These are phyloP conservation scores for Mobula hypostoma DNA, from an alignment of 2,113 vertebrate species.

Conservation along the genomic window DNA sequence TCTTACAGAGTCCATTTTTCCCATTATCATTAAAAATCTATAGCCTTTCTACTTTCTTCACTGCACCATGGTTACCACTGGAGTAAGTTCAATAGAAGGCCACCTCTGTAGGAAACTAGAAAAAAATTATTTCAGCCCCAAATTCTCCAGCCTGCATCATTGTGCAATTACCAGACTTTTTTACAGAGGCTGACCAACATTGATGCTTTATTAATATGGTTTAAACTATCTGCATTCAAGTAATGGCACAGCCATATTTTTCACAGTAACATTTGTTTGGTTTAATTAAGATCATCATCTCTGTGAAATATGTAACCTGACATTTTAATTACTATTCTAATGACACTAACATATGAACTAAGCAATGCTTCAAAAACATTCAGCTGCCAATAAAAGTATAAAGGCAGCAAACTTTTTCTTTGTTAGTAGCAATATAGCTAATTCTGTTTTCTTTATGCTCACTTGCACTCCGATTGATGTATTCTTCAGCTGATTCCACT, in stretches of 20 bases:
- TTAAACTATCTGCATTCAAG: slow-evolving; percentile 29
- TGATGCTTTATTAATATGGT: background rate
- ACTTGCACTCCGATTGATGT: slow-evolving; percentile 1
- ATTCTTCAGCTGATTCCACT: background rate
- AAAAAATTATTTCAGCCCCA: background rate
- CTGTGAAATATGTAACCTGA: slow-evolving; percentile 36
- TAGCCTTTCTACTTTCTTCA: background rate
- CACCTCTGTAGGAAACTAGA: background rate
- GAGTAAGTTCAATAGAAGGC: background rate
- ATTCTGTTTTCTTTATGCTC: slow-evolving; percentile 16
- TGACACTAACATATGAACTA: background rate
- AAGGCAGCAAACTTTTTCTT: slow-evolving; percentile 6
- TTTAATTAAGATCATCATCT: slow-evolving; percentile 31
- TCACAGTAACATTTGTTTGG: slow-evolving; percentile 16
- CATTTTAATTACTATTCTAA: slow-evolving; percentile 35
- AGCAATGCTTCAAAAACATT: slow-evolving; percentile 19
- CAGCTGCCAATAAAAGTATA: slow-evolving; percentile 8
- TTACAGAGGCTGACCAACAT: background rate
- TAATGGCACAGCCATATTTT: background rate
- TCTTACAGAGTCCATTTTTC: background rate
- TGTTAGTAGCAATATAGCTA: slow-evolving; percentile 1
- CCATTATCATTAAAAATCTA: background rate
- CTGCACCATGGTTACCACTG: background rate
- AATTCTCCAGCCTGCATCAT: background rate
- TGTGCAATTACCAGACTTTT: background rate